Percentiles rank a stretch among this genome's conserved stretches.
phyloP scores from a whole-genome alignment of 2,888 invertebrate genomes.

The Syrphus vitripennis region DNA sequence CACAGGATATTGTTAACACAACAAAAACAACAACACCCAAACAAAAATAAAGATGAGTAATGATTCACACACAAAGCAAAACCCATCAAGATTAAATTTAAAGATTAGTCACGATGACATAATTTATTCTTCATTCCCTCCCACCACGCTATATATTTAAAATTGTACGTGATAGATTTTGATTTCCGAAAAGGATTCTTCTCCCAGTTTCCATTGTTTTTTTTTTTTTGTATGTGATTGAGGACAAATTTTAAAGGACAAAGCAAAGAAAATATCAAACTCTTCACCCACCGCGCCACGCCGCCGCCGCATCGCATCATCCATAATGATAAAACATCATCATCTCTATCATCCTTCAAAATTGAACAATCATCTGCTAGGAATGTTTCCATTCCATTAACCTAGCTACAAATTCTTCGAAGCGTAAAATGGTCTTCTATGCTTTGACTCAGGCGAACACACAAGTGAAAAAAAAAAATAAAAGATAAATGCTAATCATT shows the following conservation, averaged over 20 bases:
- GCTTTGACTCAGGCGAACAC: background rate
- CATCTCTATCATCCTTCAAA: slow-evolving; percentile 11
- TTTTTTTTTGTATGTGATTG: no score
- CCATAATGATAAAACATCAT: background rate
- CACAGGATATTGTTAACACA: background rate
- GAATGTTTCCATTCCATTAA: slow-evolving; percentile 41
- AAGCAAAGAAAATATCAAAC: background rate
- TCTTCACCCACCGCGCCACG: background rate
- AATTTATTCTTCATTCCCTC: background rate
- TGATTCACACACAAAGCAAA: background rate
- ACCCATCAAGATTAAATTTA: slow-evolving; percentile 11
- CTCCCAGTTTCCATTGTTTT: background rate
- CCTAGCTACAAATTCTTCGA: slow-evolving; percentile 6
- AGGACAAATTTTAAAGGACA: background rate
- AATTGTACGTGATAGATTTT: slow-evolving; percentile 8
- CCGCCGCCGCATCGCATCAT: background rate
- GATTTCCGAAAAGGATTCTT: background rate
- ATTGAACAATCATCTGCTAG: slow-evolving; percentile 52
- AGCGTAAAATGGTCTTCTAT: slow-evolving; percentile 46
- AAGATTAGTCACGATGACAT: slow-evolving; percentile 12
- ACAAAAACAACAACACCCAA: background rate
- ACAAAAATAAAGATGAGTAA: background rate
- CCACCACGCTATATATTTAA: background rate
- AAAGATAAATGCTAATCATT: slow-evolving; percentile 56
- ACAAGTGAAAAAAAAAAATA: background rate